These are phyloP conservation scores for Sapayoa aenigma DNA, from an alignment of 2,113 vertebrate genomes.

Conservation along the genomic window DNA sequence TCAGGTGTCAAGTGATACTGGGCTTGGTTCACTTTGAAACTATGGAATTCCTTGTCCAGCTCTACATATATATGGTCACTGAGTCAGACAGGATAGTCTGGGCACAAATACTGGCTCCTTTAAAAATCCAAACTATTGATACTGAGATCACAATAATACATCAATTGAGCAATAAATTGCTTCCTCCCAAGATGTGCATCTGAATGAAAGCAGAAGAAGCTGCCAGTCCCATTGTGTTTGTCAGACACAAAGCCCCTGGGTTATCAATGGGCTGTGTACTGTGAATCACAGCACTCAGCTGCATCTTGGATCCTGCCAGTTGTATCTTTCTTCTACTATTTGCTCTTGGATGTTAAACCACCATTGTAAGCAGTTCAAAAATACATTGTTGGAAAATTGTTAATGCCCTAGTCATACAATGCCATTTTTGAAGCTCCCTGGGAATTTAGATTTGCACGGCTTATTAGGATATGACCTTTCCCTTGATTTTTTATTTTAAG, in stretches of 20 bases:
- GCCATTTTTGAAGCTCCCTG: constrained; percentile 81
- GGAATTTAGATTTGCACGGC: constrained; percentile 86
- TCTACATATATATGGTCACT: not conserved
- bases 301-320: not conserved
- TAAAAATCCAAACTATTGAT: not conserved
- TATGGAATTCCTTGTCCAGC: not conserved
- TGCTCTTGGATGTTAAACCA: constrained; percentile 25
- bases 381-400: constrained; percentile 69
- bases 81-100: not conserved
- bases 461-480: constrained; percentile 92
- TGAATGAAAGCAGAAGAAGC: not conserved
- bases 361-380: constrained; percentile 66
- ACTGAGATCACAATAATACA: not conserved
- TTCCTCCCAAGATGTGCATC: not conserved
- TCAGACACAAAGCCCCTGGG: not conserved
- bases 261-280: not conserved
- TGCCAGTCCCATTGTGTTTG: not conserved
- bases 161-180: not conserved
- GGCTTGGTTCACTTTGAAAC: not conserved
- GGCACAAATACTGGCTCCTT: not conserved
- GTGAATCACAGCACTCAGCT: not conserved
- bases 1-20: not conserved
- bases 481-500: constrained; percentile 93
- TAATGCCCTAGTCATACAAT: constrained; percentile 67
- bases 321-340: constrained; percentile 45